Percentiles rank a stretch among this genome's conserved stretches.
Evolutionary conservation across 2,113 vertebrate genomes (phyloP).

Genomic region (Bubo bubo): DNA sequence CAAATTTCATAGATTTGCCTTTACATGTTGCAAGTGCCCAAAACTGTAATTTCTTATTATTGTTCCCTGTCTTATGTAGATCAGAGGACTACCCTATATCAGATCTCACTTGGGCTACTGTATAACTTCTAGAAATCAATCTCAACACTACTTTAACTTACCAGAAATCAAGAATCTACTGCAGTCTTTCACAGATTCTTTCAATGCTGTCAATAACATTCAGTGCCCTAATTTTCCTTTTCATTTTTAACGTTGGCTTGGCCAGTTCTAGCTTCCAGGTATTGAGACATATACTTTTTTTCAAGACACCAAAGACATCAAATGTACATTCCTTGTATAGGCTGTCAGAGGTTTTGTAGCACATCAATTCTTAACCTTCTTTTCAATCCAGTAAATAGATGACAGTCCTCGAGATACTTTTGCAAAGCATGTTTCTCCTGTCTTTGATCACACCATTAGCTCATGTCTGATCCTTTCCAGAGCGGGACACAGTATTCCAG

Average conservation of each 20-base stretch:
- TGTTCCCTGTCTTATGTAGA: not conserved
- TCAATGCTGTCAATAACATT: not conserved
- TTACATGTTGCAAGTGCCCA: not conserved
- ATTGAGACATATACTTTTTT: not conserved
- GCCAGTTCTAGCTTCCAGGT: not conserved
- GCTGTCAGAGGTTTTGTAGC: not conserved
- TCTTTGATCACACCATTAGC: not conserved
- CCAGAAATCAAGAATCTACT: not conserved
- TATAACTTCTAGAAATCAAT: not conserved
- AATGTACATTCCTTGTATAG: fast-evolving
- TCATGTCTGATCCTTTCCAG: not conserved
- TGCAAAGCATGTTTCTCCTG: not conserved
- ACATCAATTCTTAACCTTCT: not conserved
- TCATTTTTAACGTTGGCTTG: not conserved
- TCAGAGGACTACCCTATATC: not conserved
- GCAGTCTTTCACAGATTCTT: not conserved
- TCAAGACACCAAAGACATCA: not conserved
- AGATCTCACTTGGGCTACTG: fast-evolving
- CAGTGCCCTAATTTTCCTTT: not conserved
- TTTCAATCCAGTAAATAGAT: not conserved
- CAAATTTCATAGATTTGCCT: not conserved
- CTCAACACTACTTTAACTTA: not conserved
- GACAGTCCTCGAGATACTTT: not conserved
- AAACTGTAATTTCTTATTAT: not conserved
- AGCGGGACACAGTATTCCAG: not conserved